phyloP scores from a whole-genome alignment of 2,888 invertebrate genomes.

The Chesias legatella region DNA sequence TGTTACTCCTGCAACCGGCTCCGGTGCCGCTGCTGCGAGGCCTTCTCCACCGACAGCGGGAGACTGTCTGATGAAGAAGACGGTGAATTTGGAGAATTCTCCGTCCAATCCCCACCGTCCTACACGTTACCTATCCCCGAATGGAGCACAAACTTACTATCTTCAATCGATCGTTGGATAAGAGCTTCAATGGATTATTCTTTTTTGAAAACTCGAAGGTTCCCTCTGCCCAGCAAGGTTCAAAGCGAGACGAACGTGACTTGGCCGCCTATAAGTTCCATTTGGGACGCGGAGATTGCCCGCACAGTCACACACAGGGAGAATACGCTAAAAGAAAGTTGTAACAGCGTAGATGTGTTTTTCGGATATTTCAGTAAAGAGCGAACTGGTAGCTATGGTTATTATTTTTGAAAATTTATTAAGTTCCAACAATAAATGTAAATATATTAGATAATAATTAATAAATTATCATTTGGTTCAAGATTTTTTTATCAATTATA shows the following conservation, averaged over 20 bases:
- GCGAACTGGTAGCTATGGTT: background rate
- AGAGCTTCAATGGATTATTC: conserved; percentile 23
- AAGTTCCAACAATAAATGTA: no score
- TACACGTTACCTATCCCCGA: conserved; percentile 26
- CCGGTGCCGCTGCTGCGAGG: conserved; percentile 33
- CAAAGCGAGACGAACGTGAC: conserved; percentile 25
- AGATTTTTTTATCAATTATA: no score
- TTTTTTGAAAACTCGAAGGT: conserved; percentile 12
- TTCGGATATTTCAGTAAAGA: conserved; percentile 24
- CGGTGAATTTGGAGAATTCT: conserved; percentile 20
- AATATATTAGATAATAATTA: no score
- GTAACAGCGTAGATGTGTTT: conserved; percentile 29
- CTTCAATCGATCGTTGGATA: conserved; percentile 25
- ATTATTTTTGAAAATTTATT: background rate
- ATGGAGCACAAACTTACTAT: conserved; percentile 18
- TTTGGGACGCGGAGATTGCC: conserved; percentile 32
- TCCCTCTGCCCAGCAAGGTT: conserved; percentile 24
- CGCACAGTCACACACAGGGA: conserved; percentile 16
- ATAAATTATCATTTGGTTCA: no score
- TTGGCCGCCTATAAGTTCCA: conserved; percentile 34
- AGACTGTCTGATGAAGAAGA: conserved; percentile 19
- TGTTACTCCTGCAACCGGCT: conserved; percentile 36
- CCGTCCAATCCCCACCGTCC: conserved; percentile 28
- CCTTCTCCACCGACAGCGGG: conserved; percentile 16
- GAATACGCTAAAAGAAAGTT: conserved; percentile 1